Conservation (phyloP, 2,113 vertebrate species). For the Oxygymnocypris stewartii region DNA sequence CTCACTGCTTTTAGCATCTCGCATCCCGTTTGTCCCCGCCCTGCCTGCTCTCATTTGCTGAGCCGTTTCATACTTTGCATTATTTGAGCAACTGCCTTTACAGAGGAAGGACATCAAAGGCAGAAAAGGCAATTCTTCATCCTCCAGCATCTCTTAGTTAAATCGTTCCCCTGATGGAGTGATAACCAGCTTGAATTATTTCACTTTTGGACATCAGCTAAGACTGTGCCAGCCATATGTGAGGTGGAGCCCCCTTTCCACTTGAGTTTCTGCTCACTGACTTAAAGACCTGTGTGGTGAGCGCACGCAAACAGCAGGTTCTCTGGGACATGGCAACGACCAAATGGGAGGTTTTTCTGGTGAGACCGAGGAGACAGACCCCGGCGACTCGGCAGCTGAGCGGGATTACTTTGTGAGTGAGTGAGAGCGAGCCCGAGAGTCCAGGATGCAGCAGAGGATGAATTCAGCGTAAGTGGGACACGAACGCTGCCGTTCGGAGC, state of each 20-base stretch:
- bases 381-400: conserved; percentile 46
- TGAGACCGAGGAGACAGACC: conserved; percentile 48
- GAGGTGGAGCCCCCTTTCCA: neutral
- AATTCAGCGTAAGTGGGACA: conserved; percentile 75
- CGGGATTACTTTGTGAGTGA: conserved; percentile 64
- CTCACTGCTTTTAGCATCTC: conserved; percentile 17
- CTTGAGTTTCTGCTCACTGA: conserved; percentile 47
- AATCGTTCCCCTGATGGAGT: neutral
- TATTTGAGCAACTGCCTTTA: conserved; percentile 44
- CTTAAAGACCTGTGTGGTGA: conserved; percentile 51
- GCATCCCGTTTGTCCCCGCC: conserved; percentile 9
- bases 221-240: conserved; percentile 36
- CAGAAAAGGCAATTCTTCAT: neutral
- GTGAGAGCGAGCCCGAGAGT: conserved; percentile 49
- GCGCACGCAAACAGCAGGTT: conserved; percentile 51
- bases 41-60: conserved; percentile 15
- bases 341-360: conserved; percentile 62
- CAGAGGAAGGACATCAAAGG: conserved; percentile 24
- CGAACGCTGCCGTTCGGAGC: neutral
- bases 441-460: conserved; percentile 74
- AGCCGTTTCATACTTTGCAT: conserved; percentile 52
- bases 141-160: neutral
- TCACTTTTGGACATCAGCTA: neutral
- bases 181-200: neutral
- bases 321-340: conserved; percentile 58